phyloP scores from a whole-genome alignment of 2,888 invertebrate species.

The Allolobophora icterica region DNA sequence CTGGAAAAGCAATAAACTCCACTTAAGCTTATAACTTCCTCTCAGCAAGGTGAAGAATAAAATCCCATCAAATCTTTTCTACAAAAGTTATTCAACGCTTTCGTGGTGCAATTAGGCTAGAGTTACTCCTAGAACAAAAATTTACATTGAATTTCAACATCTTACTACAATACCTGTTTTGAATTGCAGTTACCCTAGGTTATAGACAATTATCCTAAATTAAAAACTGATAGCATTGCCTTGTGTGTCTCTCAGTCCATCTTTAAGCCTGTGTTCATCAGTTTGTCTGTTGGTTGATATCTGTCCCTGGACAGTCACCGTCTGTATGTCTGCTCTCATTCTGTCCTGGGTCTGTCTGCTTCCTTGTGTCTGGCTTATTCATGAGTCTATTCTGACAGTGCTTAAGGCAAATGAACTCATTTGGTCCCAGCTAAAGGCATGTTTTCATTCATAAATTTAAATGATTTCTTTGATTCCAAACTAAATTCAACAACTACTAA shows the following conservation, averaged over 20 bases:
- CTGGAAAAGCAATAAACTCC: slow-evolving; percentile 49
- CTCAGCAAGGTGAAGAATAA: not conserved
- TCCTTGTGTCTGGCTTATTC: not conserved
- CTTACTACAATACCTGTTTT: not conserved
- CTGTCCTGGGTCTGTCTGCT: not conserved
- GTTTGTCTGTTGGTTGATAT: not conserved
- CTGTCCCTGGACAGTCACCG: not conserved
- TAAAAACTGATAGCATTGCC: not conserved
- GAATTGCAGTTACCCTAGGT: not conserved
- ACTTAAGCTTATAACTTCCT: not conserved
- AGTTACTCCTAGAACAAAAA: not conserved
- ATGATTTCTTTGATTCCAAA: too few species aligned
- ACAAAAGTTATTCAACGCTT: not conserved
- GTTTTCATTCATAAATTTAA: too few species aligned
- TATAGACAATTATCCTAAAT: not conserved
- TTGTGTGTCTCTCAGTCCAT: not conserved
- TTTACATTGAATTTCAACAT: not conserved
- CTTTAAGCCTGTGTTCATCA: not conserved
- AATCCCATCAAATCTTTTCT: not conserved
- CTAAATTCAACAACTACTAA: too few species aligned
- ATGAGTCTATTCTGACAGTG: too few species aligned
- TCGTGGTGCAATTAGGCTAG: not conserved
- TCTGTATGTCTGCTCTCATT: not conserved
- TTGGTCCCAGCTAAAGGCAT: too few species aligned
- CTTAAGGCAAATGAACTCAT: too few species aligned